Percentiles rank a stretch among this genome's conserved stretches.
Evolutionary conservation across 2,113 vertebrate species (phyloP).

Genomic region (Amphiprion ocellaris): DNA sequence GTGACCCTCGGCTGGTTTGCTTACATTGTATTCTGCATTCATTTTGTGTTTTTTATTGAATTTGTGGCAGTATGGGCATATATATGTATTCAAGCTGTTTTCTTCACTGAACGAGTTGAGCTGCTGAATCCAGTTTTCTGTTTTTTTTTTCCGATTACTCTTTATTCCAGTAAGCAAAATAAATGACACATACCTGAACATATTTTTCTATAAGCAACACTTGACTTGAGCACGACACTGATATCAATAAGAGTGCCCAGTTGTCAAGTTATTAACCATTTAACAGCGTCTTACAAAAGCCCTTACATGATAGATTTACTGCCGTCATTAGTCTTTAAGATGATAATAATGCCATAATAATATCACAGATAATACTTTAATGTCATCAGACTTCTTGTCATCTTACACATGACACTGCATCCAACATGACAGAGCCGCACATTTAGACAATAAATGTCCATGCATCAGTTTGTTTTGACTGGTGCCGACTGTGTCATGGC

Average conservation of each 20-base stretch:
- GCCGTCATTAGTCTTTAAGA: constrained; percentile 17
- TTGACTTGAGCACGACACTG: neutral
- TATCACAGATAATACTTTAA: constrained; percentile 85
- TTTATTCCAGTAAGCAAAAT: neutral
- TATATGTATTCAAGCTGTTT: neutral
- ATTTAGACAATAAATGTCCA: constrained; percentile 1
- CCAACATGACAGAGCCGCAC: neutral
- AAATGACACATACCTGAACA: neutral
- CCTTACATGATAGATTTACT: constrained; percentile 78
- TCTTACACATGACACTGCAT: constrained; percentile 65
- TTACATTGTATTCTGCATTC: neutral
- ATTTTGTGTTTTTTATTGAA: neutral
- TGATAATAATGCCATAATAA: constrained; percentile 73
- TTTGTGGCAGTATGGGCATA: neutral
- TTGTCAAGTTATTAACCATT: constrained; percentile 82
- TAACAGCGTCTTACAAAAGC: constrained; percentile 91
- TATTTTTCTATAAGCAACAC: neutral
- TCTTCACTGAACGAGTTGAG: neutral
- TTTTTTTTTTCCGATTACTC: neutral
- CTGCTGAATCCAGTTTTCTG: neutral
- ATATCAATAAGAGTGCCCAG: neutral
- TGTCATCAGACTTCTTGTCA: constrained; percentile 84
- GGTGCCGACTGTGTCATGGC: neutral
- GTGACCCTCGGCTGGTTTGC: constrained; percentile 6
- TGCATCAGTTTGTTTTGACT: constrained; percentile 31